A percentile compares a stretch with the other conserved stretches of the same genome.
Evolutionary conservation across 2,797 vertebrate species (phyloP).

Genomic region (Craterocephalus amniculus): DNA sequence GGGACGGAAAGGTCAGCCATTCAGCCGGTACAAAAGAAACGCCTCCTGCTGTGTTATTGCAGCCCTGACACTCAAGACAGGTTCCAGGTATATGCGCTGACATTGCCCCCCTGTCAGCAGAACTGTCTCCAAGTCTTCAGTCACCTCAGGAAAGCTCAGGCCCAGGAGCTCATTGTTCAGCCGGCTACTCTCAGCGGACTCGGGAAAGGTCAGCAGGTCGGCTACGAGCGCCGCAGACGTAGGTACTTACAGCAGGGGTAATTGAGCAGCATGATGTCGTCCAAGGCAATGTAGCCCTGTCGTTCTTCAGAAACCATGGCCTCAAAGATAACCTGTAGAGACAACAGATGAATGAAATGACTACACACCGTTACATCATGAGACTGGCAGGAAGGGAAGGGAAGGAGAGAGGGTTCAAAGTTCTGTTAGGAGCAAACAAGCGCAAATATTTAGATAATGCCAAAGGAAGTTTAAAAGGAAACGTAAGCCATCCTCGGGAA

Average conservation of each 20-base stretch:
- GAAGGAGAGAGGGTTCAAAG: conserved; percentile 5
- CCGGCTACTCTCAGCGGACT: background rate
- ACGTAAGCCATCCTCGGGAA: background rate
- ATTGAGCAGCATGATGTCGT: conserved; percentile 95
- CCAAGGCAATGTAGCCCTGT: conserved; percentile 93
- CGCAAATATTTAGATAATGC: background rate
- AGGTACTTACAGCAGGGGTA: conserved; percentile 96
- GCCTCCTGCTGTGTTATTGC: conserved; percentile 38
- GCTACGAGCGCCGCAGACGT: conserved; percentile 7
- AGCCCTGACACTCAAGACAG: conserved; percentile 20
- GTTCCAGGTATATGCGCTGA: conserved; percentile 11
- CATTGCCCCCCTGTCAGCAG: conserved; percentile 5
- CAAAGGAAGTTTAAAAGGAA: background rate
- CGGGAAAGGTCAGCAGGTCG: conserved; percentile 57
- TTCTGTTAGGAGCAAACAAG: background rate
- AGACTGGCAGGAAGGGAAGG: conserved; percentile 26
- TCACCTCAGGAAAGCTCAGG: conserved; percentile 15
- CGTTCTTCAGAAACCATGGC: conserved; percentile 90
- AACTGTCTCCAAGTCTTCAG: conserved; percentile 33
- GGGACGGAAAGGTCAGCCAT: conserved; percentile 62
- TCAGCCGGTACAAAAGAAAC: conserved; percentile 46
- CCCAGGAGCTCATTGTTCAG: background rate
- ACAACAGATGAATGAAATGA: conserved; percentile 51
- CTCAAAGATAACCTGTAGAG: conserved; percentile 93
- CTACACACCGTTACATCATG: conserved; percentile 21